These are phyloP conservation scores for Pemphredon lugubris DNA, from an alignment of 2,888 invertebrate species.

Conservation along the genomic window DNA sequence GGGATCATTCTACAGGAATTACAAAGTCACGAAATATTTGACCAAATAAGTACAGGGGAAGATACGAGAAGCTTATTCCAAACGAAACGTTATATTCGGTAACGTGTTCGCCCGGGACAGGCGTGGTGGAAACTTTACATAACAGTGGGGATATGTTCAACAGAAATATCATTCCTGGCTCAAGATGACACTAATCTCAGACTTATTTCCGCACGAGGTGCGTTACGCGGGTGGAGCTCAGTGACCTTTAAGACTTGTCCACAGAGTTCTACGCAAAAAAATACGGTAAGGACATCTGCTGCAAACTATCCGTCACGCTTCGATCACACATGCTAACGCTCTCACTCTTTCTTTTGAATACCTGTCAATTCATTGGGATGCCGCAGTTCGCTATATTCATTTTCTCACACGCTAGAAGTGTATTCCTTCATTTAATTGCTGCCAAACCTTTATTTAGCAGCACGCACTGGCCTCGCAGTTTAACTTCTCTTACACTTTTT, in stretches of 20 bases:
- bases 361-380: constrained; percentile 44
- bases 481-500: no score
- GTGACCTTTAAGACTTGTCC: constrained; percentile 53
- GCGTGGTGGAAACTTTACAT: constrained; percentile 52
- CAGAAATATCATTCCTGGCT: constrained; percentile 58
- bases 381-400: no score
- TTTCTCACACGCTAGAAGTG: no score
- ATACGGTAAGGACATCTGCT: constrained; percentile 55
- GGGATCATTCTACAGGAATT: no score
- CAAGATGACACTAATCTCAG: constrained; percentile 51
- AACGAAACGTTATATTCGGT: constrained; percentile 12
- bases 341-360: constrained; percentile 26
- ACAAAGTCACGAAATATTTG: no score
- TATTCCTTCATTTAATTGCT: no score
- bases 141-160: constrained; percentile 60
- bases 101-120: no score
- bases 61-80: neutral
- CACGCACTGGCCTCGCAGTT: no score
- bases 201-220: constrained; percentile 51
- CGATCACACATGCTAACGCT: neutral
- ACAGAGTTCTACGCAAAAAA: constrained; percentile 51
- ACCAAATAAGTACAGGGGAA: no score
- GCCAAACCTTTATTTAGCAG: no score
- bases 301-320: constrained; percentile 26
- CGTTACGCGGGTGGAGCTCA: constrained; percentile 32